Evolutionary conservation across 2,888 invertebrate genomes (phyloP).

Genomic region (Phortica magna): DNA sequence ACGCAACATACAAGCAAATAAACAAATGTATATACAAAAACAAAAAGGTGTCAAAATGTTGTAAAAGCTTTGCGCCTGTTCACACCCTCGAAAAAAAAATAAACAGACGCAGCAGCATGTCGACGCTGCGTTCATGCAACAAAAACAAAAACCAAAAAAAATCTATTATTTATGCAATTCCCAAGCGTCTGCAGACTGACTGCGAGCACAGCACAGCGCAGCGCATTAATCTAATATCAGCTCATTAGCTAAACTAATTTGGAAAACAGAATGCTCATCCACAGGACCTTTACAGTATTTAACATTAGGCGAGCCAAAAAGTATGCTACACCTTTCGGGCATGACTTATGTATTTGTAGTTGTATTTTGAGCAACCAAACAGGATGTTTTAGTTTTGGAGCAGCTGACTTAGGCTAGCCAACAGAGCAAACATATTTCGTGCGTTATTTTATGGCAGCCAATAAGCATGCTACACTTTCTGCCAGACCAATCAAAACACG

Average conservation of each 20-base stretch:
- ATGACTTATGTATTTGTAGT: too few relatives aligned
- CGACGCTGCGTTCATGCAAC: neutral
- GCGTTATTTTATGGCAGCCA: too few relatives aligned
- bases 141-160: neutral
- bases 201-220: neutral
- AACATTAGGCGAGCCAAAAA: too few relatives aligned
- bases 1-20: conserved; percentile 4
- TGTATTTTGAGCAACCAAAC: too few relatives aligned
- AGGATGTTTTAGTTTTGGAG: too few relatives aligned
- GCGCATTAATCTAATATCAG: conserved; percentile 8
- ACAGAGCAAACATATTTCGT: too few relatives aligned
- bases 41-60: neutral
- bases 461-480: too few relatives aligned
- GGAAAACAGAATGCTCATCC: neutral
- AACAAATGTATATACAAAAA: conserved; percentile 16
- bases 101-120: neutral
- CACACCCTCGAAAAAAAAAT: neutral
- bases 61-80: neutral
- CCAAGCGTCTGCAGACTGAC: neutral
- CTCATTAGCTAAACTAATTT: conserved; percentile 23
- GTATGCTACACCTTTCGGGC: too few relatives aligned
- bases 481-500: too few relatives aligned
- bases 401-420: too few relatives aligned
- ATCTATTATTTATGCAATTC: conserved; percentile 32
- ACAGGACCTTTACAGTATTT: too few relatives aligned